Conservation (phyloP, 1,140 invertebrate genomes). For the Calosoma granatense region DNA sequence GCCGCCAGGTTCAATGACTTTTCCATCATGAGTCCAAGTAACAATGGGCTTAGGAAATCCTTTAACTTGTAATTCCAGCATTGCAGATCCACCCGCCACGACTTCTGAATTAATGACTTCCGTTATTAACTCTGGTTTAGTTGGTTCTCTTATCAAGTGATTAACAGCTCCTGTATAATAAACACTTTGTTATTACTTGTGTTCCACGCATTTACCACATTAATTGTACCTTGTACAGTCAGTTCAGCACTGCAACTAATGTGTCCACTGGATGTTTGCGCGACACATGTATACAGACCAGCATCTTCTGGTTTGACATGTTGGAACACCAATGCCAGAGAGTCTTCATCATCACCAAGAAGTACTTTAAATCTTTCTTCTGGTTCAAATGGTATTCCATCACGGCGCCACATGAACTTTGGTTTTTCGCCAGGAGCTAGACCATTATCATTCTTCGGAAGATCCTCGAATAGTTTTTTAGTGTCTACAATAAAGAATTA, state of each 20-base stretch:
- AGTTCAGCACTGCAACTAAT: slow-evolving; percentile 90
- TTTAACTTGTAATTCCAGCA: slow-evolving; percentile 85
- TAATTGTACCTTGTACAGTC: slow-evolving; percentile 80
- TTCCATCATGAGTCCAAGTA: slow-evolving; percentile 77
- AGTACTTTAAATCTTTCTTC: slow-evolving; percentile 90
- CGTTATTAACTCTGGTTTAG: slow-evolving; percentile 63
- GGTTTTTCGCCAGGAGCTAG: slow-evolving; percentile 67
- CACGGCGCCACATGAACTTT: slow-evolving; percentile 80
- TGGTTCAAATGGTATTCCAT: slow-evolving; percentile 81
- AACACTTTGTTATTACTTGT: not conserved
- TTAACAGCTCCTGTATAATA: slow-evolving; percentile 55
- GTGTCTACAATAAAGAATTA: slow-evolving; percentile 44
- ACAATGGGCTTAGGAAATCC: slow-evolving; percentile 91
- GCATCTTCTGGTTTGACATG: slow-evolving; percentile 89
- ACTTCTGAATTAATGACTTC: slow-evolving; percentile 67
- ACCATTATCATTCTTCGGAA: slow-evolving; percentile 52
- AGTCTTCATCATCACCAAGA: slow-evolving; percentile 87
- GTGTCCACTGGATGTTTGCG: slow-evolving; percentile 81
- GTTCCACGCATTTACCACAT: too few species aligned
- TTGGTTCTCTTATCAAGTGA: slow-evolving; percentile 68
- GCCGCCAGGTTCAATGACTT: slow-evolving; percentile 67
- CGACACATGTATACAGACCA: slow-evolving; percentile 89
- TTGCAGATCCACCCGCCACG: slow-evolving; percentile 79
- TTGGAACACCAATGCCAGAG: slow-evolving; percentile 82
- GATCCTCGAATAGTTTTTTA: slow-evolving; percentile 67